Evolutionary conservation across 2,113 vertebrate species (phyloP).

Genomic region (Seriola rivoliana): DNA sequence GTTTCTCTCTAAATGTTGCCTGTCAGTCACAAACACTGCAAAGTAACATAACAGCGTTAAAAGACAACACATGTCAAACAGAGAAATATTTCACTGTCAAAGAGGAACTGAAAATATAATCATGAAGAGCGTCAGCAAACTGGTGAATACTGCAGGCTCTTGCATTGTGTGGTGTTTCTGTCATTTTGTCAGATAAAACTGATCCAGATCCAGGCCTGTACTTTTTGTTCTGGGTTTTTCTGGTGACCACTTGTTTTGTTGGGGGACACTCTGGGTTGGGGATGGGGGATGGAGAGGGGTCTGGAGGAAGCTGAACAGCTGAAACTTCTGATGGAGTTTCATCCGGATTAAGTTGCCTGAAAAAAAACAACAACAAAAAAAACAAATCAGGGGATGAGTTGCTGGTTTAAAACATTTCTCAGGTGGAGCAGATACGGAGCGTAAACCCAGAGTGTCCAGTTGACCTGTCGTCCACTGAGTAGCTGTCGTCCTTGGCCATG

Average conservation of each 20-base stretch:
- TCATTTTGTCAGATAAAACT: background rate
- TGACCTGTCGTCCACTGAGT: conserved; percentile 54
- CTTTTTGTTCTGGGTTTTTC: conserved; percentile 58
- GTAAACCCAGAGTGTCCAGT: background rate
- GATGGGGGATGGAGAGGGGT: background rate
- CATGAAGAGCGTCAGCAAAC: rapidly evolving
- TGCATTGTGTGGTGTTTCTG: background rate
- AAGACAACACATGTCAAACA: background rate
- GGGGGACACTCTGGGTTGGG: conserved; percentile 15
- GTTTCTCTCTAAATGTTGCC: background rate
- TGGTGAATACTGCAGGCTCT: background rate
- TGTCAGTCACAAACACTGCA: background rate
- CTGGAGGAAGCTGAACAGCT: conserved; percentile 10
- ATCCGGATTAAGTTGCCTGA: conserved; percentile 56
- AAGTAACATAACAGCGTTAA: background rate
- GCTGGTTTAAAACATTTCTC: background rate
- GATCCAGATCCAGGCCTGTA: background rate
- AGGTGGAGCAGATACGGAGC: background rate
- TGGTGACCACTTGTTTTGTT: conserved; percentile 13
- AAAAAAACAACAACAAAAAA: background rate
- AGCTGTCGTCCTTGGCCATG: conserved; percentile 27
- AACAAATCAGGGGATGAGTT: background rate
- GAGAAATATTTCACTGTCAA: background rate
- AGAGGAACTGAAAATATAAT: background rate
- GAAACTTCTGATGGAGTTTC: conserved; percentile 28